Base-by-base conservation (phyloP, 2,888 invertebrate genomes). In the Orthosia incerta region DNA sequence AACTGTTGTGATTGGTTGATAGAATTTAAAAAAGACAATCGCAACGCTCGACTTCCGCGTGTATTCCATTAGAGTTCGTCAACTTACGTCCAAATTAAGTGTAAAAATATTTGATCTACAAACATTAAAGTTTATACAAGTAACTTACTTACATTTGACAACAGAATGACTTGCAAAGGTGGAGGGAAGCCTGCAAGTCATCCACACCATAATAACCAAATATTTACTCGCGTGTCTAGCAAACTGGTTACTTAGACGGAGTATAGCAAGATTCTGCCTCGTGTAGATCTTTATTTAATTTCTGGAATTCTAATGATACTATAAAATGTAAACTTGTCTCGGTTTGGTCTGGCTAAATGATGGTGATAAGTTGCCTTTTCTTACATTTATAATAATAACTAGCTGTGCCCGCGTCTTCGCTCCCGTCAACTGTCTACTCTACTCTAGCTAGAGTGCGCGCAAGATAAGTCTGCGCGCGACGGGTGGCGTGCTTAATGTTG, bases 71-170 rank as follows among this genome's bases (percentile, higher is more conserved):
- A 18, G 50, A 50, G 13, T 20, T 2, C 13, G 53, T 20, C 20
- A 23, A 55, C 53, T 0, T 23, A 23, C 4, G 4, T 53, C 1
- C n/a, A 15, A 55, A 20, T 2, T 3, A 20, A 15, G 20, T n/a
- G 18, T 57, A 9, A 4, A 11, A n/a, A 20, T n/a, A 59, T n/a
- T 59, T 59, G n/a, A 48, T 20, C 20, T n/a, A 26, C 4, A n/a
- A 46, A 48, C 13, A 26, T 4, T 18, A 2, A 31, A 55, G 9
- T 45, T 45, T 23, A n/a, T 12, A 65, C 50, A 39, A 53, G 53
- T 68, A 26, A 67, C n/a, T 65, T n/a, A 18, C 23, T 12, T 26
- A 74, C 9, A n/a, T 75, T 61, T 75, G 23, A 46, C 23, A 75
- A 39, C 56, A 48, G 15, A 16, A 31, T 55, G 46, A 63, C 46